phyloP scores from a whole-genome alignment of 2,888 invertebrate genomes.

The Tubulanus polymorphus region DNA sequence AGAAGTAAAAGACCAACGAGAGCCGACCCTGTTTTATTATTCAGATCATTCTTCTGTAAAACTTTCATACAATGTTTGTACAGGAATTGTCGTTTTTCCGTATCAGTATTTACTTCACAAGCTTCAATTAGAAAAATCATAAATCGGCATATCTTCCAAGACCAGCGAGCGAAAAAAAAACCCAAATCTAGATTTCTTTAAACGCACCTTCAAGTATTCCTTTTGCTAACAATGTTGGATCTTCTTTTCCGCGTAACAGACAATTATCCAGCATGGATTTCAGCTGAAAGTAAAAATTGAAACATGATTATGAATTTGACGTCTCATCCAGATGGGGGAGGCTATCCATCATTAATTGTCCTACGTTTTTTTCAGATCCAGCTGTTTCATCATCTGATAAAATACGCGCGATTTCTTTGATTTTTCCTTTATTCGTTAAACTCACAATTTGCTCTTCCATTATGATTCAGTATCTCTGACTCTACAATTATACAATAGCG shows the following conservation, averaged over 20 bases:
- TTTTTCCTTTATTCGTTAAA: slow-evolving; percentile 23
- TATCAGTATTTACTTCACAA: slow-evolving; percentile 4
- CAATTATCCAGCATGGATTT: slow-evolving; percentile 28
- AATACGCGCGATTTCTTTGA: slow-evolving; percentile 16
- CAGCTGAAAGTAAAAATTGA: slow-evolving; percentile 23
- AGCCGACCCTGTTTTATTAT: slow-evolving; percentile 35
- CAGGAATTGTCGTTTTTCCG: slow-evolving; percentile 24
- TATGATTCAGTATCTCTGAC: too few relatives aligned
- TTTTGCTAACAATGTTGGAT: slow-evolving; percentile 29
- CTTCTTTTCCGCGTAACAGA: slow-evolving; percentile 29
- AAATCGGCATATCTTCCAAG: not conserved
- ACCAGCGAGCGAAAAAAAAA: not conserved
- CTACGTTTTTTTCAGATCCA: too few relatives aligned
- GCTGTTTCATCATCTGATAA: too few relatives aligned
- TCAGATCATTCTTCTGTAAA: slow-evolving; percentile 39
- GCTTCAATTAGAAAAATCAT: not conserved
- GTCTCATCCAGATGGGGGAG: too few relatives aligned
- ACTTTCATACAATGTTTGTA: slow-evolving; percentile 36
- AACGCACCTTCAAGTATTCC: slow-evolving; percentile 31
- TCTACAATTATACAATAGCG: too few relatives aligned
- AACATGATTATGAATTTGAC: too few relatives aligned
- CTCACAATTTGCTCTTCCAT: slow-evolving; percentile 27
- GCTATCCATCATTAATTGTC: too few relatives aligned
- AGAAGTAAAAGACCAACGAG: slow-evolving; percentile 40
- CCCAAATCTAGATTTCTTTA: not conserved